Percentiles rank a stretch among this genome's conserved stretches.
phyloP scores from a whole-genome alignment of 2,888 invertebrate genomes.

The Cephus pulcher region DNA sequence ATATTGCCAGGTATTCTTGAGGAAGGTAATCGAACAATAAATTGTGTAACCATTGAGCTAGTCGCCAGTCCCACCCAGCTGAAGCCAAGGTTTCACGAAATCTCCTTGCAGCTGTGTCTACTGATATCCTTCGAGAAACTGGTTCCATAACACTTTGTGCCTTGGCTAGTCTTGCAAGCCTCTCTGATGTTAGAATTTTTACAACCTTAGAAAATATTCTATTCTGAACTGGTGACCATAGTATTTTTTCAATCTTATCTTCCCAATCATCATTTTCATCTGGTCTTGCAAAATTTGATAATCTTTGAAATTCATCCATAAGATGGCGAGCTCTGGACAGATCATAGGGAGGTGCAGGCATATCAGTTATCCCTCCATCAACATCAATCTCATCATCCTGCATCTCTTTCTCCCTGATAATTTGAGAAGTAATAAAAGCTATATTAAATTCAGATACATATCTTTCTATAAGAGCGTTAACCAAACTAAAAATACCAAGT shows the following conservation, averaged over 20 bases:
- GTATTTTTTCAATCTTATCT: constrained; percentile 71
- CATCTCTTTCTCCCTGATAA: constrained; percentile 36
- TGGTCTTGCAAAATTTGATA: constrained; percentile 73
- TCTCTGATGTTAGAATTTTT: constrained; percentile 76
- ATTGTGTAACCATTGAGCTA: constrained; percentile 83
- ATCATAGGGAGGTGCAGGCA: constrained; percentile 71
- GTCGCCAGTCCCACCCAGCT: constrained; percentile 78
- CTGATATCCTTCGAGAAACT: constrained; percentile 74
- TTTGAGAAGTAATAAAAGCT: constrained; percentile 31
- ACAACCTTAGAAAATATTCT: constrained; percentile 75
- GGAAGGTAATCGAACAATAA: constrained; percentile 77
- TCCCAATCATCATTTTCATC: constrained; percentile 77
- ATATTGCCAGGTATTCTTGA: constrained; percentile 75
- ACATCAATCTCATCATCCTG: constrained; percentile 66
- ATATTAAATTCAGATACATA: constrained; percentile 46
- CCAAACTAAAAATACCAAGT: neutral
- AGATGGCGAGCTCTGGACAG: constrained; percentile 70
- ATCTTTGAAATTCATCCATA: constrained; percentile 80
- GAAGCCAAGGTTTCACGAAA: constrained; percentile 77
- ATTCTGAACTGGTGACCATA: constrained; percentile 76
- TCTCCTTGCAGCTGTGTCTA: constrained; percentile 77
- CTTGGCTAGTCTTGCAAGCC: constrained; percentile 74
- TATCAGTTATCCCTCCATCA: constrained; percentile 57
- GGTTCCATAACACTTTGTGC: constrained; percentile 74
- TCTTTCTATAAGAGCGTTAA: neutral